Evolutionary conservation across 2,888 invertebrate genomes (phyloP).

Genomic region (Scaptomyza polygonia): DNA sequence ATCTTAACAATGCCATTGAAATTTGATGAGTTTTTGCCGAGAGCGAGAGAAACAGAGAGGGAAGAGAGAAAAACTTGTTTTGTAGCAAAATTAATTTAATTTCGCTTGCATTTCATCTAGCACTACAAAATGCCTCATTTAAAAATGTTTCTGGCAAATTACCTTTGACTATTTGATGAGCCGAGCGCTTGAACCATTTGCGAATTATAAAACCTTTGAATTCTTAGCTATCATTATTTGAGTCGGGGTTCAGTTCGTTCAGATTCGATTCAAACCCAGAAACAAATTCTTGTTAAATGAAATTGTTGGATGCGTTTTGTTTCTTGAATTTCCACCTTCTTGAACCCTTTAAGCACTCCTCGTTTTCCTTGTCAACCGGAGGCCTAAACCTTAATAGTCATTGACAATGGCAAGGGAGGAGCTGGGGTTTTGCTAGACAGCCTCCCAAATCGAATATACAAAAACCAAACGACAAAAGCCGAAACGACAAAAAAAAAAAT

Average conservation of each 20-base stretch:
- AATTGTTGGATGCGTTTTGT: too few relatives aligned
- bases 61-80: too few relatives aligned
- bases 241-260: too few relatives aligned
- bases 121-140: constrained; percentile 10
- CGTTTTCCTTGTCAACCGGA: not conserved
- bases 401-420: not conserved
- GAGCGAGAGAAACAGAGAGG: too few relatives aligned
- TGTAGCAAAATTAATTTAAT: constrained; percentile 33
- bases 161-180: too few relatives aligned
- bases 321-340: too few relatives aligned
- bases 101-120: constrained; percentile 40
- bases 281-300: too few relatives aligned
- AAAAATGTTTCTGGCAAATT: too few relatives aligned
- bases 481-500: not conserved
- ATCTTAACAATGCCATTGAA: constrained; percentile 24
- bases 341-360: too few relatives aligned
- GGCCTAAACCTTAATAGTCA: constrained; percentile 3
- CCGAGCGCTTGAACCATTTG: constrained; percentile 1
- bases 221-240: too few relatives aligned
- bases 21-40: constrained; percentile 51
- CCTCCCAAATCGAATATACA: not conserved
- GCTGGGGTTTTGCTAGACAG: not conserved
- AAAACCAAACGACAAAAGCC: not conserved
- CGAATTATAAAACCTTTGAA: too few relatives aligned
- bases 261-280: too few relatives aligned